phyloP scores from a whole-genome alignment of 1,140 invertebrate genomes.

The Atta colombica region DNA sequence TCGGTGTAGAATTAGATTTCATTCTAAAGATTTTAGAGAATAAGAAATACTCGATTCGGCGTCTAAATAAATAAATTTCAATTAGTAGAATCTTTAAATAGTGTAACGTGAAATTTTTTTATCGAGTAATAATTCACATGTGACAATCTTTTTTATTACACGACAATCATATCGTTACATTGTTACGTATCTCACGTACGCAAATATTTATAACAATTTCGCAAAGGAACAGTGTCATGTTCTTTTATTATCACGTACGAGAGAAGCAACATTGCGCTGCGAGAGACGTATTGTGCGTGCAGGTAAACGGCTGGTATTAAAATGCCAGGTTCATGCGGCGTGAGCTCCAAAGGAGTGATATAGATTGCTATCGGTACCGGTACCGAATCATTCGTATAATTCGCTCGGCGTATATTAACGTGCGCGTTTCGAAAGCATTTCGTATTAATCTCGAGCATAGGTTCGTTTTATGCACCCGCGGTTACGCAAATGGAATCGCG shows the following conservation, averaged over 20 bases:
- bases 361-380: conserved; percentile 55
- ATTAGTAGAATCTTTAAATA: background rate
- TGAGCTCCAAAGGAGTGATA: conserved; percentile 36
- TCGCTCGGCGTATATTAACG: conserved; percentile 51
- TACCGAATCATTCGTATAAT: conserved; percentile 55
- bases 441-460: conserved; percentile 53
- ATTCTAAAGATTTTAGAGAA: no score
- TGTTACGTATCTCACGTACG: background rate
- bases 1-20: no score
- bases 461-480: conserved; percentile 18
- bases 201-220: conserved; percentile 15
- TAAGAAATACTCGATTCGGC: background rate
- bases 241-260: conserved; percentile 61
- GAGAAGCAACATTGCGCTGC: conserved; percentile 38
- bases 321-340: conserved; percentile 66
- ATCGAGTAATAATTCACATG: background rate
- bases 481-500: conserved; percentile 21
- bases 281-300: conserved; percentile 21
- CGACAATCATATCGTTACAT: background rate
- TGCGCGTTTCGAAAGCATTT: conserved; percentile 60
- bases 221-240: conserved; percentile 22
- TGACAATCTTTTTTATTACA: background rate
- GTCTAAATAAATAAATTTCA: conserved; percentile 2
- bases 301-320: conserved; percentile 59
- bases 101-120: background rate